These are phyloP conservation scores for Lepidonotus clava DNA, from an alignment of 2,888 invertebrate species.

Conservation along the genomic window DNA sequence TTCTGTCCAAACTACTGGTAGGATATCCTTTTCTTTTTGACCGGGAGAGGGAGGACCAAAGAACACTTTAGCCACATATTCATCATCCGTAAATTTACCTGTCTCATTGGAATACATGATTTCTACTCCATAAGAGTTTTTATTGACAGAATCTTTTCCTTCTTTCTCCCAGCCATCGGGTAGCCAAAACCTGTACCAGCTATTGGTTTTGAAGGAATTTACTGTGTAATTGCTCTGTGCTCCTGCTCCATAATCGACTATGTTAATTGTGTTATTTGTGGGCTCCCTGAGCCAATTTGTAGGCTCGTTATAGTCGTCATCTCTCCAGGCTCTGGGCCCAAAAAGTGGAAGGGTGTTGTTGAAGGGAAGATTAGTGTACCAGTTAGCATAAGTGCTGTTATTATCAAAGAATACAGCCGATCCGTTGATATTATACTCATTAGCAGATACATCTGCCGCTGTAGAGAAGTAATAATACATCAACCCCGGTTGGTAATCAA, in stretches of 20 bases:
- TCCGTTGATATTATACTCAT: slow-evolving; percentile 89
- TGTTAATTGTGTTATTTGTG: slow-evolving; percentile 92
- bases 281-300: slow-evolving; percentile 97
- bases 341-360: slow-evolving; percentile 97
- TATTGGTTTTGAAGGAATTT: slow-evolving; percentile 93
- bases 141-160: slow-evolving; percentile 79
- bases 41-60: slow-evolving; percentile 80
- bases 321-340: slow-evolving; percentile 92
- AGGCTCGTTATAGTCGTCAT: slow-evolving; percentile 85
- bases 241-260: slow-evolving; percentile 84
- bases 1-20: slow-evolving; percentile 95
- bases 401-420: slow-evolving; percentile 96
- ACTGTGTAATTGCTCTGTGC: slow-evolving; percentile 93
- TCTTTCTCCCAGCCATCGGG: slow-evolving; percentile 92
- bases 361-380: slow-evolving; percentile 93
- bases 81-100: slow-evolving; percentile 72
- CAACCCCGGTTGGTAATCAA: slow-evolving; percentile 94
- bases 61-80: slow-evolving; percentile 73
- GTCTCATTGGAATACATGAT: slow-evolving; percentile 77
- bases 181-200: slow-evolving; percentile 95
- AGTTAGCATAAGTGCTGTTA: slow-evolving; percentile 95
- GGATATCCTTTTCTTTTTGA: slow-evolving; percentile 81
- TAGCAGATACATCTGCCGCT: slow-evolving; percentile 96
- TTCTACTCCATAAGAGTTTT: slow-evolving; percentile 76
- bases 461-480: slow-evolving; percentile 98